Conservation (phyloP, 2,113 vertebrate species). For the Neodontobutis hainanensis region DNA sequence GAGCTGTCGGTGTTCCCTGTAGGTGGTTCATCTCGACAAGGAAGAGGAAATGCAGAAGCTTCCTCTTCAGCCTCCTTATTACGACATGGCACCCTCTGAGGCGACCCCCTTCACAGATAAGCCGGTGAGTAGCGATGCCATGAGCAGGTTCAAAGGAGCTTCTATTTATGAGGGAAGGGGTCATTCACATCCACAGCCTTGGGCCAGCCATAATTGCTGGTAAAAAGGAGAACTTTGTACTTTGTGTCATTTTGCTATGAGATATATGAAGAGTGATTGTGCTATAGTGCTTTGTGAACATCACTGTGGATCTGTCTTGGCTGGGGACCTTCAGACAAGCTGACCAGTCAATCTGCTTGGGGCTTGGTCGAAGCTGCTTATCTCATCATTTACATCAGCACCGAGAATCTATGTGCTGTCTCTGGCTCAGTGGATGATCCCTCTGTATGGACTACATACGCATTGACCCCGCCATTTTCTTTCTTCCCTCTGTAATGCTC, state of each 20-base stretch:
- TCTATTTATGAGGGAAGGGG: constrained; percentile 22
- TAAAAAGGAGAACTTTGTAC: constrained; percentile 23
- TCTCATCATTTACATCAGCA: constrained; percentile 57
- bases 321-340: constrained; percentile 15
- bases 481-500: constrained; percentile 22
- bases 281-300: not conserved
- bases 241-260: constrained; percentile 6
- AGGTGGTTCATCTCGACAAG: constrained; percentile 89
- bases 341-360: constrained; percentile 42
- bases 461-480: constrained; percentile 19
- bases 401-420: constrained; percentile 21
- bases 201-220: constrained; percentile 23
- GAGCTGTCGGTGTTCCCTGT: constrained; percentile 53
- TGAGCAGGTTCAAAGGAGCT: constrained; percentile 17
- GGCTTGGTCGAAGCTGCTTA: constrained; percentile 33
- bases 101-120: constrained; percentile 83
- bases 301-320: constrained; percentile 6
- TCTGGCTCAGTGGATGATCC: constrained; percentile 29
- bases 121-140: constrained; percentile 81
- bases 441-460: not conserved
- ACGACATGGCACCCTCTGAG: constrained; percentile 85
- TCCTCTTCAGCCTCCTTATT: constrained; percentile 86
- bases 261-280: constrained; percentile 33
- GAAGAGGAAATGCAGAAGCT: constrained; percentile 87
- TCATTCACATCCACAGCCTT: constrained; percentile 6